A percentile compares a stretch with the other conserved stretches of the same genome.
These are phyloP conservation scores for Taenaris catops DNA, from an alignment of 2,888 invertebrate species.

Conservation along the genomic window DNA sequence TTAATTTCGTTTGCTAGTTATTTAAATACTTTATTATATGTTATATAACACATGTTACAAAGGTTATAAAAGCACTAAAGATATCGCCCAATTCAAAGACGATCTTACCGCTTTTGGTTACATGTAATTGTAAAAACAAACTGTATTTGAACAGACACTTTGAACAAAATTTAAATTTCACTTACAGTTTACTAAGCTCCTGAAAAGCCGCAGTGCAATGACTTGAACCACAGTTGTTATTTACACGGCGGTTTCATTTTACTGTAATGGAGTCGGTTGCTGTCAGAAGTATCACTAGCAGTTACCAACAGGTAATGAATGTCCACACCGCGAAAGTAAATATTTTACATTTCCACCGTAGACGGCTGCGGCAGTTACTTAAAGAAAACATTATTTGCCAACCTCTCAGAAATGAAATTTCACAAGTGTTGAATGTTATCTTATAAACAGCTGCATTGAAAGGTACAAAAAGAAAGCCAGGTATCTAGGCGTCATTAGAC, in stretches of 20 bases:
- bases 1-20: too few relatives aligned
- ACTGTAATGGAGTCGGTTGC: slow-evolving; percentile 43
- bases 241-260: slow-evolving; percentile 40
- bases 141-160: too few relatives aligned
- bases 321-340: slow-evolving; percentile 26
- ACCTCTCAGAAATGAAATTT: neutral
- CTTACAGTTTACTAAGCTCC: slow-evolving; percentile 1
- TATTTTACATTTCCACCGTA: slow-evolving; percentile 26
- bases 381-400: slow-evolving; percentile 6
- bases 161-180: neutral
- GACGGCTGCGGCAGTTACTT: slow-evolving; percentile 1
- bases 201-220: slow-evolving; percentile 5
- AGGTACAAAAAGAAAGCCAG: too few relatives aligned
- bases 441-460: too few relatives aligned
- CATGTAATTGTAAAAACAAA: too few relatives aligned
- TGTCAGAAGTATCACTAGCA: slow-evolving; percentile 44
- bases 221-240: slow-evolving; percentile 43
- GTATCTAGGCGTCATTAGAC: too few relatives aligned
- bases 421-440: too few relatives aligned
- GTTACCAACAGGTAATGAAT: slow-evolving; percentile 31
- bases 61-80: too few relatives aligned
- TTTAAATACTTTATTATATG: too few relatives aligned
- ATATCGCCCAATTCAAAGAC: too few relatives aligned
- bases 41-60: too few relatives aligned
- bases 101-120: too few relatives aligned